Base-by-base conservation (phyloP, 2,888 invertebrate species). In the Meiosimyza decipiens region DNA sequence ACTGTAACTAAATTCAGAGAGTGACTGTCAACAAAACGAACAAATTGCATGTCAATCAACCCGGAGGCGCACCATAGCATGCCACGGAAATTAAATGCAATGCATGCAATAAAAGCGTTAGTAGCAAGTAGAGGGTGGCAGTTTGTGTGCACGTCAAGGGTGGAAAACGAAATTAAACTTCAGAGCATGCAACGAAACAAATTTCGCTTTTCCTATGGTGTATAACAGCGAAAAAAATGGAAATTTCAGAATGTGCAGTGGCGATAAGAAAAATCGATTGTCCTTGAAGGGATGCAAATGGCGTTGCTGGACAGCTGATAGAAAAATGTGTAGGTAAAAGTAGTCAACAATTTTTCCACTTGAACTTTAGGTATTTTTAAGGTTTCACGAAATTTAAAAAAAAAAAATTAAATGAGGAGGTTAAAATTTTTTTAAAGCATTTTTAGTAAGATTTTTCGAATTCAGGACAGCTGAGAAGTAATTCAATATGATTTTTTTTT, bases 221-320 rank as follows among this genome's bases (percentile, higher is more conserved):
- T 40, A 40, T 15, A 28, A 16, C 47, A 64, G 40, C 49, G 55
- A 54, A 66, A 16, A 18, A 40, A 15, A 62, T 15, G 52, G 16
- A 59, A 54, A 49, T 7, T 57, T 54, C 47, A 71, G 51, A 15
- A 59, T 51, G 65, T 50, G 57, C 57, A 65, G 28, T 28, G 52
- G 6, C 22, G n/a, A 49, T 6, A 40, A 22, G 22, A 71, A 76
- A 74, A 75, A 76, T 75, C 72, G 75, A 77, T 77, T 78, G 78
- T 73, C 78, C 78, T 78, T 78, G 78, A 78, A 74, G 70, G 55
- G 63, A 67, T 72, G 55, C 15, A 72, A 50, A 63, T 15, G 70
- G 55, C 54, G 47, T 55, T 62, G 54, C 52, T 66, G 33, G 28
- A n/a, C 33, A 33, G 33, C 22, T 40, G 40, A 40, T 33, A 33